Evolutionary conservation across 2,113 vertebrate genomes (phyloP).

Genomic region (Seriola rivoliana): DNA sequence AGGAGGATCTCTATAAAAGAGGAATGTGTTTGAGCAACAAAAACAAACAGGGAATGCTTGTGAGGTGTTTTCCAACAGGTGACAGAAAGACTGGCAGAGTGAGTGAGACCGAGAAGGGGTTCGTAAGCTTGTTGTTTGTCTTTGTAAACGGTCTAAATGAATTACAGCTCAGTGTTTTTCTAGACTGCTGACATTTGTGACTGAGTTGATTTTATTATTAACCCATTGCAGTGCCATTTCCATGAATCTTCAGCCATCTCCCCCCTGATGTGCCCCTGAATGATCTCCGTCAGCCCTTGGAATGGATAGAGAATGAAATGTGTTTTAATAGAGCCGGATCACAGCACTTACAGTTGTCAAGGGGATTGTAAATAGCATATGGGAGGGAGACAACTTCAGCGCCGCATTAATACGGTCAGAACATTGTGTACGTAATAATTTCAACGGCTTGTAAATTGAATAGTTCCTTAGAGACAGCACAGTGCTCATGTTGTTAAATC

Average conservation of each 20-base stretch:
- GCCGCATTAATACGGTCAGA: conserved; percentile 47
- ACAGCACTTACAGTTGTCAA: conserved; percentile 34
- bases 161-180: conserved; percentile 9
- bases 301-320: conserved; percentile 21
- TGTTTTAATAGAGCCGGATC: conserved; percentile 51
- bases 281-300: conserved; percentile 18
- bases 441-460: conserved; percentile 58
- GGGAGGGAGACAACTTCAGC: conserved; percentile 27
- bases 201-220: conserved; percentile 45
- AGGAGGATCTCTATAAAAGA: not conserved
- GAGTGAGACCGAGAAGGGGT: not conserved
- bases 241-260: not conserved
- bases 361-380: conserved; percentile 41
- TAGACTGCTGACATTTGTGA: conserved; percentile 45
- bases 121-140: not conserved
- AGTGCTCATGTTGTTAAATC: conserved; percentile 50
- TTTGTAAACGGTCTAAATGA: conserved; percentile 14
- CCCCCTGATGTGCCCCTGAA: not conserved
- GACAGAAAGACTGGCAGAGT: conserved; percentile 1
- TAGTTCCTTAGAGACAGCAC: conserved; percentile 58
- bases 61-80: not conserved
- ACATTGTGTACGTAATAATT: conserved; percentile 56
- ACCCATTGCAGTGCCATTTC: conserved; percentile 18
- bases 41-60: not conserved
- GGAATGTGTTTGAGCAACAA: not conserved